Conservation (phyloP, 2,113 vertebrate genomes). For the Paramisgurnus dabryanus region DNA sequence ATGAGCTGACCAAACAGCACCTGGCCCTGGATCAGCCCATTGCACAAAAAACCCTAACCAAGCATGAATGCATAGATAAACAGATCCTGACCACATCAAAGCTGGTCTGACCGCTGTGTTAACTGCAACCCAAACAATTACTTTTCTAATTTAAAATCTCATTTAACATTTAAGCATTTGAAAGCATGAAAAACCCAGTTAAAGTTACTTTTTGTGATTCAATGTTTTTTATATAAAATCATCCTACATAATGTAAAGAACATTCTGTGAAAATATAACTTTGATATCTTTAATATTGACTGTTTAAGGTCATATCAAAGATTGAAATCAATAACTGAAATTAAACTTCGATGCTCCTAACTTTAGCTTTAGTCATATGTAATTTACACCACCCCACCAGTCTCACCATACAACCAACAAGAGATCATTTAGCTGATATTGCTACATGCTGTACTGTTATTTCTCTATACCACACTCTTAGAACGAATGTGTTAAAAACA, state of each 20-base stretch:
- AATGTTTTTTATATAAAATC: too few species aligned
- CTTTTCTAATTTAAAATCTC: background rate
- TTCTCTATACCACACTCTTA: too few species aligned
- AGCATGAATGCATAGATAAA: slow-evolving; percentile 1
- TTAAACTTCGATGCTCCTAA: too few species aligned
- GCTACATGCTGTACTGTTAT: slow-evolving; percentile 8
- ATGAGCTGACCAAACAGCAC: slow-evolving; percentile 18
- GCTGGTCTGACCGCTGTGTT: background rate
- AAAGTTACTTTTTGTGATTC: too few species aligned
- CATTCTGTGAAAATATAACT: too few species aligned
- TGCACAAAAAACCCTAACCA: slow-evolving; percentile 2
- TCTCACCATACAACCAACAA: background rate
- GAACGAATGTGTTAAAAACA: too few species aligned
- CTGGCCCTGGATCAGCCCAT: slow-evolving; percentile 15
- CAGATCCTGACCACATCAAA: slow-evolving; percentile 25
- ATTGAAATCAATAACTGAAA: too few species aligned
- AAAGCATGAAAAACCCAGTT: background rate
- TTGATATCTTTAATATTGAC: too few species aligned
- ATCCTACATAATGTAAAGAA: too few species aligned
- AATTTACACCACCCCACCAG: background rate
- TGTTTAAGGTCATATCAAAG: too few species aligned
- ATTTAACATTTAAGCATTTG: slow-evolving; percentile 7
- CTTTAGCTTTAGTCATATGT: background rate
- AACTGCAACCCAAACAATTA: background rate
- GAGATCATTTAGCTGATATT: background rate